Conservation (phyloP, 2,113 vertebrate species). For the Plecotus auritus region DNA sequence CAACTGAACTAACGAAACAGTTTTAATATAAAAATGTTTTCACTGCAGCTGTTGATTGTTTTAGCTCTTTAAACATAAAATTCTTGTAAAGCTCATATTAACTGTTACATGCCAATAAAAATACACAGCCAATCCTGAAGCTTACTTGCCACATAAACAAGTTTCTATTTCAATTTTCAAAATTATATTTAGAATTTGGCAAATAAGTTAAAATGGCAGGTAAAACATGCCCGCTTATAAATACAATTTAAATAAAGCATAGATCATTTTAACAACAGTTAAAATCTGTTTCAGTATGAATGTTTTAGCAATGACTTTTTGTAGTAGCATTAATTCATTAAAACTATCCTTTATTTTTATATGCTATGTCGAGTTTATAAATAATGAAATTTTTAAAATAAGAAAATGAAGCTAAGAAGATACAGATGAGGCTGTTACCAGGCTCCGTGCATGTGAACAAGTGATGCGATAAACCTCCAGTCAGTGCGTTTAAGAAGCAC, state of each 20-base stretch:
- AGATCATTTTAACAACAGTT: slow-evolving; percentile 60
- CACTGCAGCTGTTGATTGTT: slow-evolving; percentile 49
- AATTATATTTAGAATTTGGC: slow-evolving; percentile 61
- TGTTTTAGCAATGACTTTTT: slow-evolving; percentile 62
- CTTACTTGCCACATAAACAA: slow-evolving; percentile 59
- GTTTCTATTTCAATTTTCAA: slow-evolving; percentile 53
- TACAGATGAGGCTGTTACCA: slow-evolving; percentile 89
- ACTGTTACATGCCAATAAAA: slow-evolving; percentile 70
- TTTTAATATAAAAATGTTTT: neutral
- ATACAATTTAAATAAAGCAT: slow-evolving; percentile 60
- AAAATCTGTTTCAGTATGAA: slow-evolving; percentile 60
- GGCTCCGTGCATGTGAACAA: slow-evolving; percentile 88
- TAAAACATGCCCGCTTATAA: slow-evolving; percentile 55
- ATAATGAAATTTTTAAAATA: slow-evolving; percentile 65
- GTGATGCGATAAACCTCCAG: slow-evolving; percentile 82
- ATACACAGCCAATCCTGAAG: slow-evolving; percentile 70
- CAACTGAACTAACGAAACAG: neutral
- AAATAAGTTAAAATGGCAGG: slow-evolving; percentile 65
- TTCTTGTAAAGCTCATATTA: slow-evolving; percentile 71
- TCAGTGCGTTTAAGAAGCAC: slow-evolving; percentile 87
- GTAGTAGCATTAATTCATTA: slow-evolving; percentile 63
- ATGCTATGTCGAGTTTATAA: slow-evolving; percentile 70
- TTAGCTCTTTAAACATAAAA: slow-evolving; percentile 35
- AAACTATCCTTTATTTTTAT: slow-evolving; percentile 68
- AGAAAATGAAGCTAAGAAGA: slow-evolving; percentile 77